Conservation (phyloP, 2,113 vertebrate species). For the Burhinus bistriatus region DNA sequence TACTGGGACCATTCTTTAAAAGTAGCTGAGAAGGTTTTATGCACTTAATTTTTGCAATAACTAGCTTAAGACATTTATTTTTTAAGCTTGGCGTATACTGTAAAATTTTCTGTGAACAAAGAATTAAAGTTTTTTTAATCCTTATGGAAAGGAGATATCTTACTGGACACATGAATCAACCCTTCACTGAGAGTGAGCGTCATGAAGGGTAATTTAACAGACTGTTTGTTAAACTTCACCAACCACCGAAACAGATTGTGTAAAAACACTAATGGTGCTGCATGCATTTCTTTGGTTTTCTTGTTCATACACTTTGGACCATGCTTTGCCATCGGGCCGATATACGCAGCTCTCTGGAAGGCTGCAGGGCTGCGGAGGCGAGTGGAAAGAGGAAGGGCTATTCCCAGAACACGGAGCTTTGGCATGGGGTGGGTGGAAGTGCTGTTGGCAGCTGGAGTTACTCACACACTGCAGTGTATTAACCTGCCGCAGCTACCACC, state of each 20-base stretch:
- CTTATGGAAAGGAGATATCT: background rate
- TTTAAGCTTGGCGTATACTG: background rate
- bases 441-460: no score
- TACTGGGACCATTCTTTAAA: background rate
- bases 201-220: background rate
- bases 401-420: background rate
- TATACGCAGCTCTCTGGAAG: background rate
- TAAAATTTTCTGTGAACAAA: background rate
- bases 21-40: background rate
- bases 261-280: background rate
- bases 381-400: background rate
- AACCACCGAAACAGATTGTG: background rate
- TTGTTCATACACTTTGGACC: background rate
- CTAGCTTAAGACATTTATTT: background rate
- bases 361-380: background rate
- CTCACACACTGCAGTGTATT: no score
- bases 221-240: background rate
- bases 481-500: no score
- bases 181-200: background rate
- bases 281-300: background rate
- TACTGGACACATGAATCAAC: background rate
- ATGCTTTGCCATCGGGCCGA: background rate
- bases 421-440: no score
- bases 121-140: background rate
- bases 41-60: background rate